These are phyloP conservation scores for Tachysurus fulvidraco DNA, from an alignment of 2,113 vertebrate species.

Conservation along the genomic window DNA sequence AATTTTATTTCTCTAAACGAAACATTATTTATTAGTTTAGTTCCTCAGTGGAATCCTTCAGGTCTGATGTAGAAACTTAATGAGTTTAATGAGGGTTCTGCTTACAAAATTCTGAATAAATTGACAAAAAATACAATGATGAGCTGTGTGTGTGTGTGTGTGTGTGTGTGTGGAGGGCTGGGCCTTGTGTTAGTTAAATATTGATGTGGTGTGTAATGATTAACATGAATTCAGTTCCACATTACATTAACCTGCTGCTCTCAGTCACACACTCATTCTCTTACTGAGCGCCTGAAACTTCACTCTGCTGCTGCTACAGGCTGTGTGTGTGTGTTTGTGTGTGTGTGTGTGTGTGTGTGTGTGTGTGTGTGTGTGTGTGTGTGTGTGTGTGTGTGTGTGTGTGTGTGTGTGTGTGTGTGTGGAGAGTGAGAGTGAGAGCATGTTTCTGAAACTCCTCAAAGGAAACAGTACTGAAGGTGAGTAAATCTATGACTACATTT, in stretches of 20 bases:
- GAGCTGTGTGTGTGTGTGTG: not conserved
- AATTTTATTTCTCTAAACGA: not conserved
- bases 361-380: not conserved
- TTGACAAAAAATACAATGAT: not conserved
- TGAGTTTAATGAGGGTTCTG: too few species aligned
- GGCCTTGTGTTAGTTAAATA: conserved; percentile 75
- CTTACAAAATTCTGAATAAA: too few species aligned
- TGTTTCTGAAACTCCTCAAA: not conserved
- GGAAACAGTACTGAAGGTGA: conserved; percentile 15
- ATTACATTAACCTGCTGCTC: conserved; percentile 70
- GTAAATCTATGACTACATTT: not conserved
- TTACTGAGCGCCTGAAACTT: not conserved
- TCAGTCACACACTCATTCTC: conserved; percentile 39
- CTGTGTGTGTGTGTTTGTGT: not conserved
- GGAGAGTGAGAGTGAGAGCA: not conserved
- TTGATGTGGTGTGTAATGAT: conserved; percentile 76
- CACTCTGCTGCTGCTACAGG: not conserved
- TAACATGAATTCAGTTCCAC: conserved; percentile 70
- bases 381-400: not conserved
- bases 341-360: not conserved
- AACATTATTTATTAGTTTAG: too few species aligned
- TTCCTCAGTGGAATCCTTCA: too few species aligned
- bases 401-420: not conserved
- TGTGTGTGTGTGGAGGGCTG: conserved; percentile 68
- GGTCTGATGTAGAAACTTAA: too few species aligned